phyloP scores from a whole-genome alignment of 2,113 vertebrate genomes.

The Dasyurus viverrinus region DNA sequence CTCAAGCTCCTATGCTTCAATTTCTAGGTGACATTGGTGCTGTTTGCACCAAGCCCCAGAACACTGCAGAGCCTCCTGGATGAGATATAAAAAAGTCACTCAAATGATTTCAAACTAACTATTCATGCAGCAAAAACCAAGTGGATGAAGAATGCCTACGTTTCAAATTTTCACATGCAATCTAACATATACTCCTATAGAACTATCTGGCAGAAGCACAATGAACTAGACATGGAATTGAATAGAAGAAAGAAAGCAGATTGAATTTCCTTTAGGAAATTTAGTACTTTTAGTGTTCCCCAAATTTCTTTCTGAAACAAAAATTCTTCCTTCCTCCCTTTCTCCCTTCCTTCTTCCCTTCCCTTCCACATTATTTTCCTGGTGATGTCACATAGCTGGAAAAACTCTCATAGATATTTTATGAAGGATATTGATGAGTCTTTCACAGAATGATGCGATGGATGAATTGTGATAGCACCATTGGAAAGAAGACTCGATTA shows the following conservation, averaged over 20 bases:
- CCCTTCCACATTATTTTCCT: not conserved
- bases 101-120: not conserved
- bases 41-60: not conserved
- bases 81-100: not conserved
- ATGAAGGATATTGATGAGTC: not conserved
- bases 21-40: not conserved
- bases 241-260: not conserved
- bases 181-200: not conserved
- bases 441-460: not conserved
- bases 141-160: not conserved
- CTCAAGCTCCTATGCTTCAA: not conserved
- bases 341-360: not conserved
- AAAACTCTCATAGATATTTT: not conserved
- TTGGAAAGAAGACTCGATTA: not conserved
- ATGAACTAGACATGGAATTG: not conserved
- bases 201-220: not conserved
- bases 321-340: not conserved
- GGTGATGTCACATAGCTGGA: not conserved
- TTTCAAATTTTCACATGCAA: not conserved
- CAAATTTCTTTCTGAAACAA: not conserved
- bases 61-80: not conserved
- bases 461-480: not conserved
- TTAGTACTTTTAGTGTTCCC: not conserved
- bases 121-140: not conserved
- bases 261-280: not conserved